phyloP scores from a whole-genome alignment of 2,888 invertebrate genomes.

The Brachyopa scutellaris region DNA sequence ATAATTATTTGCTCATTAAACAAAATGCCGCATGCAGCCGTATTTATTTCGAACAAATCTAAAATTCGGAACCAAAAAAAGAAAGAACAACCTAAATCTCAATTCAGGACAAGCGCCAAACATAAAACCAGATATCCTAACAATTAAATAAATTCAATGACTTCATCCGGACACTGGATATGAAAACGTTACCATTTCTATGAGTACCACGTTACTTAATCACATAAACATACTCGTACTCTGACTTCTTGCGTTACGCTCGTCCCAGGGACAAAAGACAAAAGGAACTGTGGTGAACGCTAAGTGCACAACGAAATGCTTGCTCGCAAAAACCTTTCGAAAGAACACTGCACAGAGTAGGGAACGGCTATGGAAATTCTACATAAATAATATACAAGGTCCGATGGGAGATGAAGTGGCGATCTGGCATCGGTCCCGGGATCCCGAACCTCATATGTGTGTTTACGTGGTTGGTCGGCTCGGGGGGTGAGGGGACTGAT shows the following conservation, averaged over 20 bases:
- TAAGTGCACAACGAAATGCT: slow-evolving; percentile 29
- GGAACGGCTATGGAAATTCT: slow-evolving; percentile 35
- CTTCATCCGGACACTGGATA: slow-evolving; percentile 24
- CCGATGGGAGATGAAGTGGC: slow-evolving; percentile 66
- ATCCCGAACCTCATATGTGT: slow-evolving; percentile 50
- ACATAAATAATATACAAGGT: slow-evolving; percentile 60
- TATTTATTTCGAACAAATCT: no score
- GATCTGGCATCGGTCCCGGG: slow-evolving; percentile 63
- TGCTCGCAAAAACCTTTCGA: slow-evolving; percentile 9
- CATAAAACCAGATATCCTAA: neutral
- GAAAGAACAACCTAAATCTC: neutral
- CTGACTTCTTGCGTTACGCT: no score
- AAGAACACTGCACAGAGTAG: no score
- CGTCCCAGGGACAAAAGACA: slow-evolving; percentile 39
- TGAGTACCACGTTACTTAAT: no score
- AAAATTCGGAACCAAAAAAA: no score
- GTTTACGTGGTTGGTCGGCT: slow-evolving; percentile 40
- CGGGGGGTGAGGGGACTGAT: neutral
- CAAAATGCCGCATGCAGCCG: no score
- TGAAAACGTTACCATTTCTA: no score
- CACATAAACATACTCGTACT: no score
- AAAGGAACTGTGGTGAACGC: slow-evolving; percentile 16
- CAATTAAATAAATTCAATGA: slow-evolving; percentile 37
- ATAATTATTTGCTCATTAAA: no score
- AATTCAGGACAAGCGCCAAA: no score